Conservation (phyloP, 2,888 invertebrate species). For the Thera britannica region DNA sequence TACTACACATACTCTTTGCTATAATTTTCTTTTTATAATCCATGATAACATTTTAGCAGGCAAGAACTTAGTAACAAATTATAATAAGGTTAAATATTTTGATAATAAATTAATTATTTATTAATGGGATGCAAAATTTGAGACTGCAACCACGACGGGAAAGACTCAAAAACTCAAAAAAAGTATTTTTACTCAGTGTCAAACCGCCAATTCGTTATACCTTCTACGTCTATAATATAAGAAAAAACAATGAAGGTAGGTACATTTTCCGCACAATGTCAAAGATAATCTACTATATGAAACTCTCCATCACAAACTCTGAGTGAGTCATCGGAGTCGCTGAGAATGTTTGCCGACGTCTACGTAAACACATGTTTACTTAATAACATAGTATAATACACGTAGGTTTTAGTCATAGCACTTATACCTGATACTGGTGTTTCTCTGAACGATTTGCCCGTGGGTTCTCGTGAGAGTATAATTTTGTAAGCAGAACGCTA, state of each 20-base stretch:
- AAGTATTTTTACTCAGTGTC: not conserved
- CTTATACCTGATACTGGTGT: slow-evolving; percentile 6
- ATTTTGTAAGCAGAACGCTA: slow-evolving; percentile 26
- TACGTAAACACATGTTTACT: slow-evolving; percentile 18
- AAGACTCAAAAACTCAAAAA: no score
- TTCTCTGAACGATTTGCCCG: slow-evolving; percentile 26
- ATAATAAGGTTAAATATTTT: no score
- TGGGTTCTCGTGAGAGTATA: slow-evolving; percentile 26
- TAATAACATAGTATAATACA: not conserved
- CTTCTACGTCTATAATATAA: not conserved
- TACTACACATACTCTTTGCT: no score
- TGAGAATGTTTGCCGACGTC: slow-evolving; percentile 7
- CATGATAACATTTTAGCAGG: no score
- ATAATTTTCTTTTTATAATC: no score
- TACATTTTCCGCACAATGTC: slow-evolving; percentile 23
- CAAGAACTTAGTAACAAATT: no score
- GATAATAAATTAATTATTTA: no score
- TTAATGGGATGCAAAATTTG: no score
- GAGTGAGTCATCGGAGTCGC: slow-evolving; percentile 29
- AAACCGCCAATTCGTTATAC: not conserved
- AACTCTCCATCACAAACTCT: slow-evolving; percentile 23
- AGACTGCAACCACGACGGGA: no score
- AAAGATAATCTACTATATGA: slow-evolving; percentile 23
- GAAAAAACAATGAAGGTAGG: slow-evolving; percentile 10
- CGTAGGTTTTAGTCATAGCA: not conserved